Base-by-base conservation (phyloP, 1,140 invertebrate genomes). In the Littorina saxatilis region DNA sequence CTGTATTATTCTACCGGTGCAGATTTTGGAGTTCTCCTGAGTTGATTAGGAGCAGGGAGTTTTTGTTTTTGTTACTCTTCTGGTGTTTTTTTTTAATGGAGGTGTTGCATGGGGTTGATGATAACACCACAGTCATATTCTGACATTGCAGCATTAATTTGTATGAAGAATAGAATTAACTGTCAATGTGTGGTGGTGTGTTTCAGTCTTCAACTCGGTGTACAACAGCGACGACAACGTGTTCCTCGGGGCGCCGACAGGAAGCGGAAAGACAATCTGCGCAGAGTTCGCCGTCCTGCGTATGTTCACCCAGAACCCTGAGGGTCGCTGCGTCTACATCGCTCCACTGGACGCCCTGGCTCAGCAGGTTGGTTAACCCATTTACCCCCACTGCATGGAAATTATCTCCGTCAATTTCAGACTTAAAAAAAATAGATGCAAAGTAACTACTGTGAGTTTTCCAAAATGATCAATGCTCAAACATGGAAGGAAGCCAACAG, bases 181-280 rank as follows among this genome's bases (percentile, higher is more conserved):
- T 99, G 99, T 92, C 96, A 99, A 0, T 99, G 99, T 91, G 95
- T 99, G 81, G 98, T 98, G 9, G 98, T 82, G 27, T 86, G 47
- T 84, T 82, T 58, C 86, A 94, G 98, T 99, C 5, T 99, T 99
- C 91, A 99, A 99, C 92, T 96, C 98, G 0, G 96, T 99, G 0
- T 99, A 99, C 92, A 99, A 99, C 93, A 97, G 96, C 23, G 98
- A 99, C 92, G 99, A 99, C 88, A 99, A 99, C 93, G 97, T 99
- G 0, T 99, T 99, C 91, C 95, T 99, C 81, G 99, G 98, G 11
- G 98, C 99, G 0, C 99, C 99, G 0, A 97, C 98, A 20, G 99
- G 99, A 0, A 98, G 97, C 89, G 98, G 98, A 0, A 99, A 99
- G 93, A 98, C 98, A 0, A 96, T 98, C 1, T 97, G 99, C 80